Conservation (phyloP, 2,113 vertebrate species). For the Salvelinus fontinalis region DNA sequence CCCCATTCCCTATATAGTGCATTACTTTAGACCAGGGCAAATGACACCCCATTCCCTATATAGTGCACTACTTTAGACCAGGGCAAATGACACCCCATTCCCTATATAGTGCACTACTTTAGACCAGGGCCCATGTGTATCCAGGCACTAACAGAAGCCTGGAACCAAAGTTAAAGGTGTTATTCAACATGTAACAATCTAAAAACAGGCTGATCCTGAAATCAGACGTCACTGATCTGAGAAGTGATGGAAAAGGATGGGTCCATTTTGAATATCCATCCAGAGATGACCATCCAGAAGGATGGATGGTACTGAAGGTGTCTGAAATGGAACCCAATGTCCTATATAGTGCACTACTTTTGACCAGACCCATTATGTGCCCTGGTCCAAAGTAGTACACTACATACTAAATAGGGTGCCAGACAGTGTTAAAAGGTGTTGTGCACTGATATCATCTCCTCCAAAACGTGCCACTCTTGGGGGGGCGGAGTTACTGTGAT, state of each 20-base stretch:
- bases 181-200: not conserved
- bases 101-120: not conserved
- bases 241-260: not conserved
- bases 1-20: not conserved
- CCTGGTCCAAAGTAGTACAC: no score
- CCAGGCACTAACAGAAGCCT: conserved; percentile 34
- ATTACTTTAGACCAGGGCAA: not conserved
- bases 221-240: not conserved
- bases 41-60: not conserved
- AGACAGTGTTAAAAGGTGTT: no score
- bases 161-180: not conserved
- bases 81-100: no score
- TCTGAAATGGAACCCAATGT: no score
- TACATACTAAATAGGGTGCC: no score
- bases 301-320: no score
- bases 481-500: not conserved
- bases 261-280: no score
- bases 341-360: no score
- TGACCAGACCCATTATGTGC: no score
- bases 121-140: not conserved
- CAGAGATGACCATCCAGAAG: no score
- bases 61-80: not conserved
- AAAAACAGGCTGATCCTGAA: not conserved
- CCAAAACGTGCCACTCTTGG: not conserved
- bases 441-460: not conserved